phyloP scores from a whole-genome alignment of 2,888 invertebrate genomes.

The Melolontha melolontha region DNA sequence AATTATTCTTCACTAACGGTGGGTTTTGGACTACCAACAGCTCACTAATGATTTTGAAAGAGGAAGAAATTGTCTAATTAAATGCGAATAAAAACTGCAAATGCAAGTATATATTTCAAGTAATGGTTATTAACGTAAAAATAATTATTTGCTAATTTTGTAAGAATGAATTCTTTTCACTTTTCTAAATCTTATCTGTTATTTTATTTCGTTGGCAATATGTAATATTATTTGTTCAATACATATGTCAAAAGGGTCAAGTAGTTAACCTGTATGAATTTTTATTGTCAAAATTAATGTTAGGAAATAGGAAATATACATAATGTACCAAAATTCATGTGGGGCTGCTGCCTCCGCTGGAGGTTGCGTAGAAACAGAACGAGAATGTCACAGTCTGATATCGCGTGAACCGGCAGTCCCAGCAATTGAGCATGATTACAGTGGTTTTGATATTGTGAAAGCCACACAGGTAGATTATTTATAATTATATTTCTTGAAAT shows the following conservation, averaged over 20 bases:
- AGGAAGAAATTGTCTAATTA: no score
- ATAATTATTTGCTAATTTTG: no score
- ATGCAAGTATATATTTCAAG: no score
- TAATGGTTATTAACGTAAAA: no score
- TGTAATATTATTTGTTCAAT: constrained; percentile 24
- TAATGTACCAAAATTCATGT: constrained; percentile 80
- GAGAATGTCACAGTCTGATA: constrained; percentile 72
- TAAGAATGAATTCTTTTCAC: no score
- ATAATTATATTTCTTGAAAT: background rate
- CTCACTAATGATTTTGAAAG: no score
- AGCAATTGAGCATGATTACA: constrained; percentile 78
- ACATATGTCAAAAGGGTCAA: constrained; percentile 41
- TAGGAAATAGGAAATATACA: constrained; percentile 15
- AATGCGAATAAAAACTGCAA: no score
- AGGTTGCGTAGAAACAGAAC: constrained; percentile 73
- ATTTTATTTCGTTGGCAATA: constrained; percentile 15
- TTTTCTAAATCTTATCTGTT: background rate
- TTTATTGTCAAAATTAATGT: constrained; percentile 43
- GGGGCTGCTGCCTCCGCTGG: constrained; percentile 75
- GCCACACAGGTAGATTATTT: constrained; percentile 81
- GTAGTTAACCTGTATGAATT: constrained; percentile 43
- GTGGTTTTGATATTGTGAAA: constrained; percentile 91
- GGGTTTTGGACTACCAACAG: no score
- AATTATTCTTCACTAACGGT: background rate
- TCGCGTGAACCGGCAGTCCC: constrained; percentile 74